Evolutionary conservation across 2,888 invertebrate species (phyloP), one percentile per base, ranked within the genome.

Genomic region (Drosophila meridionalis): DNA sequence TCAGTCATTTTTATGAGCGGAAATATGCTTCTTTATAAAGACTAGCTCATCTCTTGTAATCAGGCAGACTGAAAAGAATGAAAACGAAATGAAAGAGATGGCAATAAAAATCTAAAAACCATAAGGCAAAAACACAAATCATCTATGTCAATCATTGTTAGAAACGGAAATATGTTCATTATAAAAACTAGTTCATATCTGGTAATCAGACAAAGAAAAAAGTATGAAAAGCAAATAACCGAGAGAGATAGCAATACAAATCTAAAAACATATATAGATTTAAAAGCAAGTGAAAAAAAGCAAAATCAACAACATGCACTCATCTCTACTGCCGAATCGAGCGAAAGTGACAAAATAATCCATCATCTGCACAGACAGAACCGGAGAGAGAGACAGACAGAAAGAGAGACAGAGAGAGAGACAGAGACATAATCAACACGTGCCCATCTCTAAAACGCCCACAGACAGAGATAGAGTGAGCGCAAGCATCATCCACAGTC

Each of bases 381-480:
- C 12, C 3, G 20, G 12, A 40, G 28, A 30, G 11, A n/a, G 32
- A 20, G 32, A 4, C 20, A 20, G 36, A 26, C 6, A 20, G 53
- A 26, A 28, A 28, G 8, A 40, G 28, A 8, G 5, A 34, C 4
- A 14, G 32, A 7, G n/a, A 48, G 4, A 9, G 47, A 30, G 28
- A 28, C 12, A 12, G 32, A 20, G 14, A 26, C 14, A 32, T 60
- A 52, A 45, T 43, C 36, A 65, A n/a, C 62, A 65, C 50, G 42
- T 40, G 50, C 30, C 26, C 68, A 66, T 50, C 66, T 42, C 56
- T 56, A 26, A 26, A 30, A 36, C 36, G 50, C 8, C 32, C 48
- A 26, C 48, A 55, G 52, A 20, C 30, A 57, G 32, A 48, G 34
- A 28, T 28, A 20, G 30, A 45, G 32, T 12, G 30, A 20, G 36